phyloP scores from a whole-genome alignment of 1,140 invertebrate species.

The Formica exsecta region DNA sequence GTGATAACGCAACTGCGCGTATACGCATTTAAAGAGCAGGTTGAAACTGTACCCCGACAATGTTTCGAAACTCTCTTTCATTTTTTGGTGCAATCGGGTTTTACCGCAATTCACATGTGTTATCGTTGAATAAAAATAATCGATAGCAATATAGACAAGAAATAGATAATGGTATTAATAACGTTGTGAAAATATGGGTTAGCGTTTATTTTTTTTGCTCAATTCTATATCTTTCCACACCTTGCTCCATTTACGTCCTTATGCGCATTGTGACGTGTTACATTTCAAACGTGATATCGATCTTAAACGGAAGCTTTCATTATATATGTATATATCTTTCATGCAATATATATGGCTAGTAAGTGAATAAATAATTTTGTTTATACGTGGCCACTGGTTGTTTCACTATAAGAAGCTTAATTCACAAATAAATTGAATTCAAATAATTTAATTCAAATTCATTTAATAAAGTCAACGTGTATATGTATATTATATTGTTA shows the following conservation, averaged over 20 bases:
- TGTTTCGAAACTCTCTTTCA: neutral
- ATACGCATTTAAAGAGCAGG: neutral
- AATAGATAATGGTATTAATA: conserved; percentile 29
- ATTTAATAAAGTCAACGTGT: neutral
- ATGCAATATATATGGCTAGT: neutral
- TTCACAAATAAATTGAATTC: conserved; percentile 45
- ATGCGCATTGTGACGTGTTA: conserved; percentile 13
- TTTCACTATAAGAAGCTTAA: neutral
- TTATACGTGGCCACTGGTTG: neutral
- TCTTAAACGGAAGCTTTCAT: conserved; percentile 19
- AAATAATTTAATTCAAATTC: no score
- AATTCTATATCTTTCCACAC: conserved; percentile 47
- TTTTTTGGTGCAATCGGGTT: neutral
- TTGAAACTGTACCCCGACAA: conserved; percentile 7
- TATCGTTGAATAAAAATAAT: conserved; percentile 12
- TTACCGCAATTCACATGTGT: neutral
- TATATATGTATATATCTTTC: neutral
- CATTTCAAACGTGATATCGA: conserved; percentile 42
- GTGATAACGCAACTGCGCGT: conserved; percentile 43
- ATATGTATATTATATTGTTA: neutral
- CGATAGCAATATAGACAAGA: neutral
- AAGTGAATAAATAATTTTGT: conserved; percentile 23
- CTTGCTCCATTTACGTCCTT: conserved; percentile 19
- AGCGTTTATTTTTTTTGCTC: neutral
- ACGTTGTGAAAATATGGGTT: conserved; percentile 15